Conservation (phyloP, 2,113 vertebrate species). For the Pagrus major region DNA sequence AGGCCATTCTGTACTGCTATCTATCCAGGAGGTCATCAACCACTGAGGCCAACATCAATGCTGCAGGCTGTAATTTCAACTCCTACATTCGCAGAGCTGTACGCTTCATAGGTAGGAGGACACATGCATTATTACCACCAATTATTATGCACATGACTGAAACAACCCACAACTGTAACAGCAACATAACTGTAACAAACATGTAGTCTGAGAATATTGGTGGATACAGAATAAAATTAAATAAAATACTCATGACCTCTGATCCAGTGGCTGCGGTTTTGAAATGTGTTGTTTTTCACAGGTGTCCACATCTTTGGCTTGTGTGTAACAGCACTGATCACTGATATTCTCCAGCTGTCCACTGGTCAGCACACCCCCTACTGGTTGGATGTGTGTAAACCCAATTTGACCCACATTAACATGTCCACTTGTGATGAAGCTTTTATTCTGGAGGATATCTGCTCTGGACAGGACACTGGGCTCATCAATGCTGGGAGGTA, state of each 20-base stretch:
- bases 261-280: background rate
- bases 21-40: constrained; percentile 92
- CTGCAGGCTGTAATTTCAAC: constrained; percentile 98
- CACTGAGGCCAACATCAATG: constrained; percentile 94
- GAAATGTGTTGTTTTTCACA: constrained; percentile 48
- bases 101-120: constrained; percentile 92
- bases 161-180: background rate
- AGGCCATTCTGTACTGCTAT: constrained; percentile 97
- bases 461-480: constrained; percentile 91
- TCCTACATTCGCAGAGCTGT: constrained; percentile 97
- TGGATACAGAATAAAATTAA: background rate
- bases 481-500: constrained; percentile 96
- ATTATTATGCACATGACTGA: background rate
- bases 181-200: background rate
- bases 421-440: constrained; percentile 93
- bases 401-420: constrained; percentile 95
- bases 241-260: background rate
- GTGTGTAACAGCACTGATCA: constrained; percentile 96
- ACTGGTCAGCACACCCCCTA: constrained; percentile 97
- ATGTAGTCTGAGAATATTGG: background rate
- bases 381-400: constrained; percentile 98
- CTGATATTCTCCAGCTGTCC: constrained; percentile 96
- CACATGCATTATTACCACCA: background rate
- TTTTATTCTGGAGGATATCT: constrained; percentile 97
- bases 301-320: constrained; percentile 97